Conservation (phyloP, 1,140 invertebrate genomes). For the Matsumurasca onukii region DNA sequence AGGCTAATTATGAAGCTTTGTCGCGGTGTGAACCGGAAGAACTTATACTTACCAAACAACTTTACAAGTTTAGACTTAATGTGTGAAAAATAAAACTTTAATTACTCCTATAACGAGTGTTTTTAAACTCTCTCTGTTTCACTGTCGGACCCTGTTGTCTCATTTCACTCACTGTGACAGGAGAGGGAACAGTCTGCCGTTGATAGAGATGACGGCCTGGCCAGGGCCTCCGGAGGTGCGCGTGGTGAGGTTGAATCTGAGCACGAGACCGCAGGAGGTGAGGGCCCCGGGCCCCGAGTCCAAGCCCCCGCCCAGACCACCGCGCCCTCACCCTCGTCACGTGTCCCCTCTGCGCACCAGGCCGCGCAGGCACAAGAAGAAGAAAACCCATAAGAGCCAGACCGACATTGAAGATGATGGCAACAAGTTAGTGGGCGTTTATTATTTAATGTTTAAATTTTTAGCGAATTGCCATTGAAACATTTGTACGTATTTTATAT, state of each 20-base stretch:
- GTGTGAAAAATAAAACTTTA: too few species aligned
- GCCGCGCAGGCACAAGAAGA: slow-evolving; percentile 8
- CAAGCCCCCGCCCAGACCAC: background rate
- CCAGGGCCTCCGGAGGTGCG: background rate
- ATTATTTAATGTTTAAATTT: too few species aligned
- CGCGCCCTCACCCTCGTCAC: background rate
- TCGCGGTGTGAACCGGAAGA: too few species aligned
- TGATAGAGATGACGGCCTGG: background rate
- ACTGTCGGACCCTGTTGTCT: too few species aligned
- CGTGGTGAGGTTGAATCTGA: slow-evolving; percentile 9
- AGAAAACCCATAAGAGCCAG: slow-evolving; percentile 12
- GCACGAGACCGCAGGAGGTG: background rate
- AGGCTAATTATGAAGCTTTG: too few species aligned
- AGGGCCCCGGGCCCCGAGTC: background rate
- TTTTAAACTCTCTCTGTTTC: too few species aligned
- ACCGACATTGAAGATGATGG: background rate
- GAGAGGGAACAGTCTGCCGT: background rate
- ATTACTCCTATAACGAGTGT: too few species aligned
- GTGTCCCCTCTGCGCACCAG: background rate
- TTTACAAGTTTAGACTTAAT: too few species aligned
- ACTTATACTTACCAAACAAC: too few species aligned
- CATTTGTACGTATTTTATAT: too few species aligned
- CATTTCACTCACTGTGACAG: too few species aligned
- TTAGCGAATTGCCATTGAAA: too few species aligned
- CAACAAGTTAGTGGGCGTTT: background rate